Conservation (phyloP, 2,113 vertebrate genomes). For the Siniperca knerii region DNA sequence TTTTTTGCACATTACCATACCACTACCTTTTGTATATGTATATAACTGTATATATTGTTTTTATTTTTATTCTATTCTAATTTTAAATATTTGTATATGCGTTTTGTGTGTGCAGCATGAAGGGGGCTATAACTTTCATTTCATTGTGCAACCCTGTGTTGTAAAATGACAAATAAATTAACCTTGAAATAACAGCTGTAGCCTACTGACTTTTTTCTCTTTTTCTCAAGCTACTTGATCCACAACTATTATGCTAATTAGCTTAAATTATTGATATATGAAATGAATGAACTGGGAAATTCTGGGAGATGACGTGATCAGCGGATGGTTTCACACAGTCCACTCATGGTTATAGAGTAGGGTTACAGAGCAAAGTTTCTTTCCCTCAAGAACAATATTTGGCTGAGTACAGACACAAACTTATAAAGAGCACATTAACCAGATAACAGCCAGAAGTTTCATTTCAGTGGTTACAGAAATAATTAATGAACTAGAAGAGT, state of each 20-base stretch:
- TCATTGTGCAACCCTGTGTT: no score
- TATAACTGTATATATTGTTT: no score
- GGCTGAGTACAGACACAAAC: background rate
- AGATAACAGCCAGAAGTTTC: background rate
- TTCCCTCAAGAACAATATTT: no score
- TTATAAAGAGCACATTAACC: background rate
- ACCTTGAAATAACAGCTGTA: no score
- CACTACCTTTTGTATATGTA: no score
- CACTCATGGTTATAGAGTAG: background rate
- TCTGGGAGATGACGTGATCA: background rate
- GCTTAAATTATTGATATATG: background rate
- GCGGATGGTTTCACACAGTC: background rate
- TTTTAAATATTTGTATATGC: no score
- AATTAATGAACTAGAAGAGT: background rate
- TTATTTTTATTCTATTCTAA: no score
- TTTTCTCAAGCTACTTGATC: background rate
- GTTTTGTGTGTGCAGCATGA: no score
- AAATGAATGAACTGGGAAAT: background rate
- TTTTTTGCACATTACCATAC: no score
- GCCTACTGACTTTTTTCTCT: background rate
- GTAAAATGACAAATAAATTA: no score
- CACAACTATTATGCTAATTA: background rate
- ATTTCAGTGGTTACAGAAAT: background rate
- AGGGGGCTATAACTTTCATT: no score
- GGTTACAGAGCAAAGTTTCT: background rate